phyloP scores from a whole-genome alignment of 2,888 invertebrate species.

The Drosophila nr. perissopoda region DNA sequence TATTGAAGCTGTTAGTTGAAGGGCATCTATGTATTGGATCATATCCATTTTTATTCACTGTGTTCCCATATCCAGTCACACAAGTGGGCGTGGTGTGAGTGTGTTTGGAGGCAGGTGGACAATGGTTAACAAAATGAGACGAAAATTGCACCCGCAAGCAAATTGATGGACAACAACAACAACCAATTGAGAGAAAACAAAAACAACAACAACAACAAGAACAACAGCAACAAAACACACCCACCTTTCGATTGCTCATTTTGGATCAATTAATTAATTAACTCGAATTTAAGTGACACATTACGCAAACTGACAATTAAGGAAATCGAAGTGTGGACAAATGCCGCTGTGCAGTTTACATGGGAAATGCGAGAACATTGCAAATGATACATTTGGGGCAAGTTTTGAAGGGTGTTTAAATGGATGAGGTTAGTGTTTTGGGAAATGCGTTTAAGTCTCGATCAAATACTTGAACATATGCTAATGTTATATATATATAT shows the following conservation, averaged over 20 bases:
- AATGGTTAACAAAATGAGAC: neutral
- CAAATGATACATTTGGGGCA: neutral
- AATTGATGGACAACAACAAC: constrained; percentile 43
- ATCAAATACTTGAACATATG: neutral
- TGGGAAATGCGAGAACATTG: neutral
- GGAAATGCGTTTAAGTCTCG: neutral
- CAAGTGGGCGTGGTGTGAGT: constrained; percentile 6
- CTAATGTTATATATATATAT: neutral
- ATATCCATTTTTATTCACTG: neutral
- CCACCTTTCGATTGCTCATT: constrained; percentile 29
- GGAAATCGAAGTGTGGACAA: neutral
- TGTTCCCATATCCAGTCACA: neutral
- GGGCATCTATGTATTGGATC: neutral
- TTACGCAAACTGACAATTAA: constrained; percentile 19
- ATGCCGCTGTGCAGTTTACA: neutral
- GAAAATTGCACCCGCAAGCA: constrained; percentile 61
- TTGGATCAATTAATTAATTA: constrained; percentile 32
- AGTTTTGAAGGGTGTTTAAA: neutral
- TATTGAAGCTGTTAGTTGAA: constrained; percentile 14
- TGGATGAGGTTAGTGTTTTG: neutral
- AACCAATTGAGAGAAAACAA: constrained; percentile 19
- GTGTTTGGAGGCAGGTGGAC: neutral
- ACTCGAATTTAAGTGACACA: constrained; percentile 6
- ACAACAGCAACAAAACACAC: constrained; percentile 2
- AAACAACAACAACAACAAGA: constrained; percentile 8